phyloP scores from a whole-genome alignment of 2,888 invertebrate species.

The Trichacis sp. region DNA sequence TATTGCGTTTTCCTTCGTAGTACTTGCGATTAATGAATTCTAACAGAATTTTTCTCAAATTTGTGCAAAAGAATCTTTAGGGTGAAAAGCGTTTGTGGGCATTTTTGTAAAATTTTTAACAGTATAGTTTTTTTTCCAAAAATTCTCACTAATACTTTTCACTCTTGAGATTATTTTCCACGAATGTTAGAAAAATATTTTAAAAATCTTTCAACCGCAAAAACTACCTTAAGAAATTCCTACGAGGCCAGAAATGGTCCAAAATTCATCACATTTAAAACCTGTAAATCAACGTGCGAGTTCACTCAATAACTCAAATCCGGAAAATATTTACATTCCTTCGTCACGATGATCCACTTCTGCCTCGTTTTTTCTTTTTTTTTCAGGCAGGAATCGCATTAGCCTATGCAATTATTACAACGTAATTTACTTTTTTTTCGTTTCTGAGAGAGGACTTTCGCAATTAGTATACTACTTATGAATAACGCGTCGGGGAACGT shows the following conservation, averaged over 20 bases:
- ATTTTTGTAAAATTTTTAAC: no score
- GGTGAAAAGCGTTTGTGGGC: no score
- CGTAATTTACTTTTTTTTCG: slow-evolving; percentile 31
- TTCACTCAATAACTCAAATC: slow-evolving; percentile 11
- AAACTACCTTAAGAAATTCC: no score
- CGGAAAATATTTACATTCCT: slow-evolving; percentile 29
- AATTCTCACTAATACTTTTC: no score
- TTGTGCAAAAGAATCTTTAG: no score
- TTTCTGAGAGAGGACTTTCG: slow-evolving; percentile 20
- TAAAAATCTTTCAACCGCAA: no score
- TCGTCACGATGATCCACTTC: slow-evolving; percentile 42
- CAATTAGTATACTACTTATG: slow-evolving; percentile 31
- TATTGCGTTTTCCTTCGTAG: no score
- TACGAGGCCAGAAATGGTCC: slow-evolving; percentile 58
- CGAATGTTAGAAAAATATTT: no score
- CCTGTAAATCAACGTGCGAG: background rate
- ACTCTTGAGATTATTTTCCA: no score
- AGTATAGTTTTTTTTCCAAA: no score
- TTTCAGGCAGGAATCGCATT: slow-evolving; percentile 42
- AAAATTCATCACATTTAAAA: slow-evolving; percentile 16
- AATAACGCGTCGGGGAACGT: slow-evolving; percentile 21
- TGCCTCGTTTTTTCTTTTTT: slow-evolving; percentile 40
- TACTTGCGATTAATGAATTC: no score
- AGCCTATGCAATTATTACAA: slow-evolving; percentile 39
- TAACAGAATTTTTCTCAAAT: no score